Evolutionary conservation across 2,113 vertebrate species (phyloP), one percentile per base, ranked within the genome.

Genomic region (Glaucidium brasilianum): DNA sequence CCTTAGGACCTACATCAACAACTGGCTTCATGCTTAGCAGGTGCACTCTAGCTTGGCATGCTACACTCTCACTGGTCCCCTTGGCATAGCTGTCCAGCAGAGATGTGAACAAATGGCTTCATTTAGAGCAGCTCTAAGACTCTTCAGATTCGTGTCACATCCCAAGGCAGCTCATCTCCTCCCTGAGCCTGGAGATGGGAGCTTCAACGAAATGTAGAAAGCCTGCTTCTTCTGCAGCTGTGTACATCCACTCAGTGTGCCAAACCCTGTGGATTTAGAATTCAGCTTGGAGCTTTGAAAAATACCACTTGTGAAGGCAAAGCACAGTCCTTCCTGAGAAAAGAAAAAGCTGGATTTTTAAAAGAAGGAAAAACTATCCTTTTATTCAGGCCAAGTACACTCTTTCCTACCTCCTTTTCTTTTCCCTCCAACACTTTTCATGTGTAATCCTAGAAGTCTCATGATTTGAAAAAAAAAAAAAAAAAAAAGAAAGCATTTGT

Each of bases 281-380:
- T 88, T 80, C 78, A 88, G 20, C 75, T 80, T 32, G 10, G 79
- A 73, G 78, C 72, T 96, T 77, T 74, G 67, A 92, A 67, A 88
- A 90, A 80, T 13, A 27, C 26, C 14, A 5, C 59, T 74, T 78
- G 72, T 49, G 68, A 86, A 96, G 55, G 52, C 88, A 94, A 72
- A 89, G 72, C 41, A 90, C 85, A 86, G 29, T 63, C 35, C 27
- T 68, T 81, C 49, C 68, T 3, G 16, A 75, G 62, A 49, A 94
- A 80, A 81, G 25, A 71, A 86, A 90, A 72, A 72, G 6, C 27
- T 41, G 75, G 23, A n/a, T 63, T 74, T 93, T 77, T 56, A 75
- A 60, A 19, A 60, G 88, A 60, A 72, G 26, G 34, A 90, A 84
- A 83, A 86, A 10, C 6, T 3, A 6, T 35, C 64, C 62, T 89